Evolutionary conservation across 2,113 vertebrate genomes (phyloP).

Genomic region (Microcebus murinus): DNA sequence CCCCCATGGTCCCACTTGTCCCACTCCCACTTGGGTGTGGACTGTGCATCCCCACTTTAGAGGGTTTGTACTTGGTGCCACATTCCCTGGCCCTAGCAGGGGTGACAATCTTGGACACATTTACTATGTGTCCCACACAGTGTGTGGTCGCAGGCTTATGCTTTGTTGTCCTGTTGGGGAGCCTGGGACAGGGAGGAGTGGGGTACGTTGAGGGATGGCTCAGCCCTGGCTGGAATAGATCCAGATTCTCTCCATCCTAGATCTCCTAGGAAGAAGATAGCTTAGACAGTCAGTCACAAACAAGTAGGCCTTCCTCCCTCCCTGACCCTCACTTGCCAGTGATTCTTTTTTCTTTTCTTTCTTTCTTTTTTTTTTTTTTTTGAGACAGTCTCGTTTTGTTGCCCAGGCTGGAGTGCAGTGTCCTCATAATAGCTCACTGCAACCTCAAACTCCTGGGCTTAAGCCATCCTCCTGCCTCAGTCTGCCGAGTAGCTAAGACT

Average conservation of each 20-base stretch:
- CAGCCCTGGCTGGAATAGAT: neutral
- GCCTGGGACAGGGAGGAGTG: neutral
- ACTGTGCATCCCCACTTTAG: neutral
- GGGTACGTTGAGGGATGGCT: neutral
- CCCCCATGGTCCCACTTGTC: neutral
- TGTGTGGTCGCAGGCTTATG: neutral
- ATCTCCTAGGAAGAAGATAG: neutral
- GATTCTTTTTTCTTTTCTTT: neutral
- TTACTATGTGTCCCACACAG: neutral
- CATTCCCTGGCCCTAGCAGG: neutral
- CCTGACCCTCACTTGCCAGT: neutral
- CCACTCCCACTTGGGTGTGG: neutral
- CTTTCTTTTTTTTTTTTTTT: no score
- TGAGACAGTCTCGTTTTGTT: neutral
- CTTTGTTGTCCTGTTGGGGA: neutral
- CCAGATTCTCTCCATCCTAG: neutral
- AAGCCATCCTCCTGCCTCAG: no score
- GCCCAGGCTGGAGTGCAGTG: neutral
- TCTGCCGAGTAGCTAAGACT: no score
- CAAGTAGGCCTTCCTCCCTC: neutral
- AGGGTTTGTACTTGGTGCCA: neutral
- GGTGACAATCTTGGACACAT: constrained; percentile 10
- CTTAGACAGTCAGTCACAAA: neutral
- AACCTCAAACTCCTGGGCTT: no score
- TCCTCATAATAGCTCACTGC: no score